These are phyloP conservation scores for Himalopsyche tibetana DNA, from an alignment of 2,888 invertebrate species.

Conservation along the genomic window DNA sequence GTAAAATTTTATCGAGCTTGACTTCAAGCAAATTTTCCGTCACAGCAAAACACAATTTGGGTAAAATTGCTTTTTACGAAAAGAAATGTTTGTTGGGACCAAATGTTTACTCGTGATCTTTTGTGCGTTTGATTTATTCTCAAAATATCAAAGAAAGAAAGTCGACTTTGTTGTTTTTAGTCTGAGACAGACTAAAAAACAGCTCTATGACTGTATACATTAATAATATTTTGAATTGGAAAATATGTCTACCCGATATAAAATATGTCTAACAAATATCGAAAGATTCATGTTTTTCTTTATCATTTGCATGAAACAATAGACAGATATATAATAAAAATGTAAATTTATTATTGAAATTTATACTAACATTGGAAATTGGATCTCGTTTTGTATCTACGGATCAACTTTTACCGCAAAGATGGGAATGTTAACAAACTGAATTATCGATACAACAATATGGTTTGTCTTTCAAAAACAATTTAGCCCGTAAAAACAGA, in stretches of 20 bases:
- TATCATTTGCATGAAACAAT: background rate
- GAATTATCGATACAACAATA: too few relatives aligned
- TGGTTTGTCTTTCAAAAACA: too few relatives aligned
- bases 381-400: background rate
- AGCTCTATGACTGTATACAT: background rate
- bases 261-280: background rate
- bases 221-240: background rate
- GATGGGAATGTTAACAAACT: too few relatives aligned
- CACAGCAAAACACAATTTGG: background rate
- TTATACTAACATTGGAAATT: background rate
- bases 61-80: slow-evolving; percentile 14
- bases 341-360: background rate
- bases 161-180: background rate
- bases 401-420: background rate
- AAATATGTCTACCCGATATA: background rate
- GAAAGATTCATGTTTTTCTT: background rate
- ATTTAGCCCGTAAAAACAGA: too few relatives aligned
- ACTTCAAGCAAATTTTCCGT: background rate
- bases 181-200: background rate
- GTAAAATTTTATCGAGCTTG: background rate
- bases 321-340: slow-evolving; percentile 26
- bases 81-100: background rate
- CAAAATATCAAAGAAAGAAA: slow-evolving; percentile 17
- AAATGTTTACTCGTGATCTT: background rate
- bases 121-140: slow-evolving; percentile 34